Evolutionary conservation across 2,888 invertebrate genomes (phyloP), one percentile per base, ranked within the genome.

Genomic region (Brachyopa scutellaris): DNA sequence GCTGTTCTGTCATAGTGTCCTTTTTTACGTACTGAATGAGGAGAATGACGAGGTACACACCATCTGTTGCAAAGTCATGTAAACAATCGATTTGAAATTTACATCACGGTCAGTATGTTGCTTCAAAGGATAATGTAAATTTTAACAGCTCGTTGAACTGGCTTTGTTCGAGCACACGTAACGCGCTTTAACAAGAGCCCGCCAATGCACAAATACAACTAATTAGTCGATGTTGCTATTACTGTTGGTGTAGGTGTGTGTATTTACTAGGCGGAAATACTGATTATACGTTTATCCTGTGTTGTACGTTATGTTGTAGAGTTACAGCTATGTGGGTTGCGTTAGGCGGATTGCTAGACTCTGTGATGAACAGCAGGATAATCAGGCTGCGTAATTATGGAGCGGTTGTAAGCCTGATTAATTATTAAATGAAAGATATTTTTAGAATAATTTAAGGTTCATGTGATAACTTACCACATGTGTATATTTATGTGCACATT

Each of bases 31-130:
- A 64, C 21, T 9, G 17, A 64, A 23, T 33, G 38, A 36, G 26
- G 17, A 42, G 59, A 11, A 42, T 45, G 36, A 47, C 19, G 38
- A 40, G 26, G 61, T 36, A 61, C 53, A 38, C 26, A 79, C 74
- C 80, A 84, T 57, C 73, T 84, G 84, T 82, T 73, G 77, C 80
- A 66, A 74, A 80, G 62, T 38, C 76, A 73, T 84, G 84, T 78
- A 74, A 84, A 84, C 84, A 84, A 80, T 84, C 84, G 84, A 84
- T 84, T 84, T 84, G 42, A 77, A 84, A 84, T 84, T 84, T 84
- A 84, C 80, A 80, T 80, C 69, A 74, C 62, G 80, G 74, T 80
- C 69, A 76, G 76, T 80, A 80, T 74, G 62, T 57, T 74, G 62
- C 45, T 69, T 64, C 59, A 59, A 80, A 62, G 69, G 64, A 70